Evolutionary conservation across 2,113 vertebrate species (phyloP).

Genomic region (Sapayoa aenigma): DNA sequence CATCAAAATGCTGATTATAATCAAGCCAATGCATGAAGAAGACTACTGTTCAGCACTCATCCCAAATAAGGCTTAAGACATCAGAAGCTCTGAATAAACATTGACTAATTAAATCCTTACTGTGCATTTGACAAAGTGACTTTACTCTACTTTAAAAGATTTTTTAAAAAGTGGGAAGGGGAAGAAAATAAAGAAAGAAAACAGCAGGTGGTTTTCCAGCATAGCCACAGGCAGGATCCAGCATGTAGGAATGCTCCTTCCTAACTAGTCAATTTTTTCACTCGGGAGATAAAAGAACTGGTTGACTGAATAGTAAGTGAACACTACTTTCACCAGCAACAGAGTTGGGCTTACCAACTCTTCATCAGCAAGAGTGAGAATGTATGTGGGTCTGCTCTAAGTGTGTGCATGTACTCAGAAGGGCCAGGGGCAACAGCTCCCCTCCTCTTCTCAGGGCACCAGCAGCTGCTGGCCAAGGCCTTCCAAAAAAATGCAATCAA

Average conservation of each 20-base stretch:
- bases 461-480: not conserved
- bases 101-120: not conserved
- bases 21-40: not conserved
- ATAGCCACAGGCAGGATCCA: not conserved
- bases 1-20: not conserved
- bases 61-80: not conserved
- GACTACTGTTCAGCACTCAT: not conserved
- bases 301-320: not conserved
- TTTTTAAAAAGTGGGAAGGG: not conserved
- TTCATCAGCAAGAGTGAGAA: not conserved
- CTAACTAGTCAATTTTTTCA: not conserved
- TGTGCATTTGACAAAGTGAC: not conserved
- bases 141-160: not conserved
- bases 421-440: not conserved
- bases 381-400: not conserved
- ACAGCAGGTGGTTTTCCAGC: not conserved
- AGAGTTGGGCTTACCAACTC: not conserved
- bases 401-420: accelerated
- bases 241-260: not conserved
- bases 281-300: not conserved
- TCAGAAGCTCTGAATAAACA: not conserved
- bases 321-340: not conserved
- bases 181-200: not conserved
- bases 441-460: not conserved
- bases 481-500: not conserved